Evolutionary conservation across 2,888 invertebrate species (phyloP).

Genomic region (Aspidiotus rigidus): DNA sequence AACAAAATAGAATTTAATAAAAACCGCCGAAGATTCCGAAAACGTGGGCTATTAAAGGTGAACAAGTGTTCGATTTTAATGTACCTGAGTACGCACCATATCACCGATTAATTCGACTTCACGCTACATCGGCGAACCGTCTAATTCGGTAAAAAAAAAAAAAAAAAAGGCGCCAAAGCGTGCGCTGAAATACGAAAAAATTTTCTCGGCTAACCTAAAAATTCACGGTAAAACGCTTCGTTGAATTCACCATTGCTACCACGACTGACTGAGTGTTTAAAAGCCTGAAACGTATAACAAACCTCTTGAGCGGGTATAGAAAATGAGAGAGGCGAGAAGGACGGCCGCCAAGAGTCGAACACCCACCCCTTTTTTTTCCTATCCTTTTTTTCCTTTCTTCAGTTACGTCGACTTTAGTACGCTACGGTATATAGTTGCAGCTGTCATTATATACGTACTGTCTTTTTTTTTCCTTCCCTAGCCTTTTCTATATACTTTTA

Average conservation of each 20-base stretch:
- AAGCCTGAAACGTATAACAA: slow-evolving; percentile 29
- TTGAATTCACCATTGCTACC: slow-evolving; percentile 21
- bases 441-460: slow-evolving; percentile 26
- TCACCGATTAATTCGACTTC: slow-evolving; percentile 28
- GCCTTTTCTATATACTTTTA: not conserved
- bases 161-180: slow-evolving; percentile 30
- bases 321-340: slow-evolving; percentile 6
- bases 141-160: slow-evolving; percentile 17
- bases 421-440: slow-evolving; percentile 27
- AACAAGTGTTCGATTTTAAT: slow-evolving; percentile 25
- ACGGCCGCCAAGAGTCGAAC: slow-evolving; percentile 18
- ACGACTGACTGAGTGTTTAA: slow-evolving; percentile 33
- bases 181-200: slow-evolving; percentile 21
- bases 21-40: not conserved
- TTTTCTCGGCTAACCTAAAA: slow-evolving; percentile 23
- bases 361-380: slow-evolving; percentile 25
- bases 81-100: slow-evolving; percentile 30
- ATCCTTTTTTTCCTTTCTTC: not conserved
- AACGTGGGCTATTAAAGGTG: slow-evolving; percentile 20
- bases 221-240: slow-evolving; percentile 31
- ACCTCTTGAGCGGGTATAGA: slow-evolving; percentile 1
- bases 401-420: not conserved
- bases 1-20: not conserved
- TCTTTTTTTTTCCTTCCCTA: not conserved
- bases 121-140: slow-evolving; percentile 27